Base-by-base conservation (phyloP, 2,888 invertebrate genomes). In the Ochlodes sylvanus region DNA sequence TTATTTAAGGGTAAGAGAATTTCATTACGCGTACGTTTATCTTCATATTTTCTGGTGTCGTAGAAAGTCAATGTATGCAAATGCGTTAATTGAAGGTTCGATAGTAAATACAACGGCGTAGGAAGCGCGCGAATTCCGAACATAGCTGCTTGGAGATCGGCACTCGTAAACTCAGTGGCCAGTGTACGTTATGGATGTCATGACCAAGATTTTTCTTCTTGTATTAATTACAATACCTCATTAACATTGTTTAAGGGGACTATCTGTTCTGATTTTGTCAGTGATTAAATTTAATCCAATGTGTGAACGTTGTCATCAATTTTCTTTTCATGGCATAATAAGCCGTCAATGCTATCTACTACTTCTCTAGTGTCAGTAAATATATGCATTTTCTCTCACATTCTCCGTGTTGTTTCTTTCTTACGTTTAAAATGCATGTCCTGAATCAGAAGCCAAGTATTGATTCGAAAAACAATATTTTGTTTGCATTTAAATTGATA, bases 61-160 rank as follows among this genome's bases (percentile, higher is more conserved):
- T 54, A 32, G 63, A 57, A 65, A 58, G 50, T 27, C 21, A 50
- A 52, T 15, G 50, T 65, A 65, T 58, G 65, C 52, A 65, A 67
- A 67, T 67, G 44, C 55, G 34, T 67, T 67, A 61, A 67, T 67
- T 56, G 67, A 55, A 34, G 61, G 15, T 47, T 50, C 19, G 61
- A 67, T 67, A 67, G 47, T 55, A 42, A 34, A 61, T 44, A 54
- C 17, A 10, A 41, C 63, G 52, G 34, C 62, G 65, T 60, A 61
- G 61, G 57, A 56, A 60, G 70, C 57, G 62, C 61, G 64, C 55
- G 56, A 58, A 70, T 72, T 65, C 68, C 69, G 27, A 38, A 58
- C 71, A 63, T 71, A 67, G 61, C 60, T 69, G 61, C 47, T 41
- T 65, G 63, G 60, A 64, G 66, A 71, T 71, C 69, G 63, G 63